phyloP scores from a whole-genome alignment of 2,113 vertebrate genomes.

The Andinoacara biseriatus region DNA sequence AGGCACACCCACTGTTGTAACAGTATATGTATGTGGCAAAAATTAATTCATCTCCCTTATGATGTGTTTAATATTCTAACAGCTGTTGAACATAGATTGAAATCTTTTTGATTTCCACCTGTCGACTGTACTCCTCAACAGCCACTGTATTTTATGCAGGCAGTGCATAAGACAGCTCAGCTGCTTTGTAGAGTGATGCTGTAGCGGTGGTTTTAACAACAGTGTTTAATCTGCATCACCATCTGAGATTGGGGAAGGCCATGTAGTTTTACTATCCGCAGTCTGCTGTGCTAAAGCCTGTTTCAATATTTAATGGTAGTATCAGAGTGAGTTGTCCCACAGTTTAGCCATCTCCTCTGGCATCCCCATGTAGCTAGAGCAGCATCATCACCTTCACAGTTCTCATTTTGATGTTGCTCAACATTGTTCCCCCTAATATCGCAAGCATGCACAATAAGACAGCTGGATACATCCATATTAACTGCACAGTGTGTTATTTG shows the following conservation, averaged over 20 bases:
- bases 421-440: not conserved
- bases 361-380: not conserved
- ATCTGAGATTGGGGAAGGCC: not conserved
- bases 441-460: no score
- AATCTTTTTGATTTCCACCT: no score
- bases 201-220: not conserved
- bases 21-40: accelerated
- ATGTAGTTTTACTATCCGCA: not conserved
- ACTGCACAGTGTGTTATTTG: not conserved
- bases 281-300: not conserved
- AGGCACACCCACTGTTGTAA: not conserved
- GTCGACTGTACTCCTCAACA: not conserved
- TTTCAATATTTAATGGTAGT: not conserved
- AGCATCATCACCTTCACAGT: not conserved
- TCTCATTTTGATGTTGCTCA: not conserved
- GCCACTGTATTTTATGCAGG: accelerated
- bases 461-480: not conserved
- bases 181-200: not conserved
- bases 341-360: accelerated
- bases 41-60: accelerated
- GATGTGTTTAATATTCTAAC: not conserved
- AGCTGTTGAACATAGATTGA: no score
- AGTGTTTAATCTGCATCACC: not conserved
- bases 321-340: accelerated
- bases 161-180: not conserved